Evolutionary conservation across 2,888 invertebrate genomes (phyloP), one percentile per base, ranked within the genome.

Genomic region (Caenorhabditis becei): DNA sequence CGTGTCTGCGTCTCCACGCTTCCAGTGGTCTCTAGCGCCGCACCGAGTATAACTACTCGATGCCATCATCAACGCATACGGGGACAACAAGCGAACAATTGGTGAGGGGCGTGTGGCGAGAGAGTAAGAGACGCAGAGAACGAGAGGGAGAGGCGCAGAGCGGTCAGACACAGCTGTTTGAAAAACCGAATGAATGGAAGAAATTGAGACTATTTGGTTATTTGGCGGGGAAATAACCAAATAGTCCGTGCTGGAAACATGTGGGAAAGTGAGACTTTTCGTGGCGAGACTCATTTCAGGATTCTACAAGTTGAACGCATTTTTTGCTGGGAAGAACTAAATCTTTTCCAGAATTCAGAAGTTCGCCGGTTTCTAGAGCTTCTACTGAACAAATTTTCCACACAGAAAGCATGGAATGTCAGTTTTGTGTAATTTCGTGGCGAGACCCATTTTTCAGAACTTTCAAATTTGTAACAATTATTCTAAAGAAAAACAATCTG

Each of bases 81-180:
- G 37, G 74, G 65, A 74, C 74, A 74, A 74, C 74, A 72, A 72
- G 63, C 65, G 67, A 67, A 75, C 65, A 75, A 75, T 66, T 75
- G 75, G 72, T 65, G 54, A n/a, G n/a, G n/a, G n/a, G n/a, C n/a
- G n/a, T n/a, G 71, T 28, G 44, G 61, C 14, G 75, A 65, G 65
- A 51, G 63, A 11, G 28, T 18, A 53, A 59, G 70, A 59, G 61
- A 24, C 14, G 23, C 24, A 7, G 56, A 53, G 51, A 37, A 61
- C 35, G 53, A 26, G n/a, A 37, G 10, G 24, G 28, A 74, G 58
- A 56, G 32, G 26, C n/a, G n/a, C 32, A 56, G 20, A 47, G 44
- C 14, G 41, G 16, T 23, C 8, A 62, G 56, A 75, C 49, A 66
- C 66, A 75, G 75, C 72, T 72, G 72, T 72, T 72, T 72, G 63